Conservation (phyloP, 2,888 invertebrate genomes). For the Macaria liturata region DNA sequence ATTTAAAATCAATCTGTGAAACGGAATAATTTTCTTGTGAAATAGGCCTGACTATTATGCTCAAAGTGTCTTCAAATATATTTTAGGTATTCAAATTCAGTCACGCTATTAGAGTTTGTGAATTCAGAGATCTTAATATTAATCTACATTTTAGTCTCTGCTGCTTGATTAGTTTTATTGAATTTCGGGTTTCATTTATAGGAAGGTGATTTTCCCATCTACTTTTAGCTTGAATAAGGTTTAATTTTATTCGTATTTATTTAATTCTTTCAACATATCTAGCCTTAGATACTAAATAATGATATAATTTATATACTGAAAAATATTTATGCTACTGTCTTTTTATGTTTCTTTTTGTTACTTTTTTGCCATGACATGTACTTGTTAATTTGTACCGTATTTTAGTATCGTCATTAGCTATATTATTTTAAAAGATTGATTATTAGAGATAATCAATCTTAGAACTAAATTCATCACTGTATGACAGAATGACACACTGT, state of each 20-base stretch:
- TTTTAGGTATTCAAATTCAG: conserved; percentile 19
- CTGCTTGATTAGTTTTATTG: background rate
- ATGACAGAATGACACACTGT: conserved; percentile 8
- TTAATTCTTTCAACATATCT: no score
- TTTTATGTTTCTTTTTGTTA: no score
- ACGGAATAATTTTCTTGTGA: conserved; percentile 31
- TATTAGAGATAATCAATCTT: background rate
- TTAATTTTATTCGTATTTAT: no score
- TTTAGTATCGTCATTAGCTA: background rate
- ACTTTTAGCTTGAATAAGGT: no score
- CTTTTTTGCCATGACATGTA: no score
- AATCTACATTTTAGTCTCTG: conserved; percentile 6
- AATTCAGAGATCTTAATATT: conserved; percentile 15
- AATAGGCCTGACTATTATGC: conserved; percentile 21
- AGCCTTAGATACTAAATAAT: no score
- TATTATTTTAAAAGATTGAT: background rate
- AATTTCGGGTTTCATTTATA: no score
- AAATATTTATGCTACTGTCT: no score
- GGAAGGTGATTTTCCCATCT: no score
- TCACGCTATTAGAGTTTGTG: conserved; percentile 14
- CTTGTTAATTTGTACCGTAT: no score
- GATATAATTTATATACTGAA: no score
- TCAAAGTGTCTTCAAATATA: conserved; percentile 20
- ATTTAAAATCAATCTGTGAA: conserved; percentile 48
- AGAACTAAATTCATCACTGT: background rate